phyloP scores from a whole-genome alignment of 2,113 vertebrate genomes.

The Callopanchax toddi region DNA sequence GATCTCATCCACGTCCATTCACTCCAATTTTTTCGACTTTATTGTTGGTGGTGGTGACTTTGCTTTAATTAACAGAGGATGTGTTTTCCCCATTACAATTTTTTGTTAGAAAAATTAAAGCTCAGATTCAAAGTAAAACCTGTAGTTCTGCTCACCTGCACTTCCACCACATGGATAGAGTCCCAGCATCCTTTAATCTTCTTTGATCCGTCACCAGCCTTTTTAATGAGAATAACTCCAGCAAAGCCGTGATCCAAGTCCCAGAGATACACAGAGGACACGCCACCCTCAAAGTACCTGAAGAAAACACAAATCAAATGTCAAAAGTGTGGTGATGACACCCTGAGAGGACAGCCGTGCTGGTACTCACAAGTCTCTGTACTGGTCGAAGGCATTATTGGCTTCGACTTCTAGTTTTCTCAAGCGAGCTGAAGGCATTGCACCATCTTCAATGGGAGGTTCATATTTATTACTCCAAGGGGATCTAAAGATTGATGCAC shows the following conservation, averaged over 20 bases:
- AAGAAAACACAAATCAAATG: slow-evolving; percentile 9
- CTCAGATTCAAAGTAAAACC: neutral
- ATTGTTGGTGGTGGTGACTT: too few relatives aligned
- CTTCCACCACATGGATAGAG: slow-evolving; percentile 99
- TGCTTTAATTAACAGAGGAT: too few relatives aligned
- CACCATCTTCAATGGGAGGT: slow-evolving; percentile 96
- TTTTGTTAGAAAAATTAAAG: too few relatives aligned
- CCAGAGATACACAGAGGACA: slow-evolving; percentile 99
- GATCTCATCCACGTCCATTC: too few relatives aligned
- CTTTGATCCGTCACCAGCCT: slow-evolving; percentile 98
- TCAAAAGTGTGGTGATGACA: neutral
- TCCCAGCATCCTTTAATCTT: slow-evolving; percentile 99
- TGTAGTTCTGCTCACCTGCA: slow-evolving; percentile 86
- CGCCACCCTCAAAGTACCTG: slow-evolving; percentile 99
- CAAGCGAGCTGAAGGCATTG: slow-evolving; percentile 96
- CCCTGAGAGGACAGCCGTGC: neutral
- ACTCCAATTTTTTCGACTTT: too few relatives aligned
- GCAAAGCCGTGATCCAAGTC: slow-evolving; percentile 99
- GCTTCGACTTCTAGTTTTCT: slow-evolving; percentile 98
- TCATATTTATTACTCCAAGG: slow-evolving; percentile 99
- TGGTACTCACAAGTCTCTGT: slow-evolving; percentile 90
- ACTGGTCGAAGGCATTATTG: slow-evolving; percentile 99
- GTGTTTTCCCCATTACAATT: too few relatives aligned
- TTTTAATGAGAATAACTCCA: slow-evolving; percentile 99
- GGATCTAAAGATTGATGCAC: slow-evolving; percentile 80